A percentile compares a stretch with the other conserved stretches of the same genome.
Evolutionary conservation across 2,888 invertebrate genomes (phyloP).

Genomic region (Cephus rjabovi): DNA sequence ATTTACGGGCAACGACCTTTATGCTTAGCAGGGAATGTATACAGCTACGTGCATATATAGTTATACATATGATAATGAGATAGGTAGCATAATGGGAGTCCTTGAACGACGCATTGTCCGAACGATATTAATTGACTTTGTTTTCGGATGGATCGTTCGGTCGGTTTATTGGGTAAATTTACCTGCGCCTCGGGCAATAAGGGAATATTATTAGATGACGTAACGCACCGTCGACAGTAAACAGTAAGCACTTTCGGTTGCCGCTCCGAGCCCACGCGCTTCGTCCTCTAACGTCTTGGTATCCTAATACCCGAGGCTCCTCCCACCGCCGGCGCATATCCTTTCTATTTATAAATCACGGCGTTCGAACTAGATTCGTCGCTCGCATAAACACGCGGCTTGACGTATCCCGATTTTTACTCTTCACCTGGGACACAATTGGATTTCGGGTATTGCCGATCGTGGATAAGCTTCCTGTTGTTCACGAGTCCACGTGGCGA

Average conservation of each 20-base stretch:
- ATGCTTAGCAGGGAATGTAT: not conserved
- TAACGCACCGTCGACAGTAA: conserved; percentile 28
- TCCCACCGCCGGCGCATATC: not conserved
- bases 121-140: not conserved
- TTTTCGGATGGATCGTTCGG: not conserved
- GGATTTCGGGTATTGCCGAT: too few relatives aligned
- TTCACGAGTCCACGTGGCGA: not conserved
- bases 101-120: too few relatives aligned
- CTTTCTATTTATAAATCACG: conserved; percentile 31
- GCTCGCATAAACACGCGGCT: not conserved
- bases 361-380: conserved; percentile 50
- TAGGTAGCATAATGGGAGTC: too few relatives aligned
- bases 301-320: not conserved
- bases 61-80: too few relatives aligned
- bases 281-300: not conserved
- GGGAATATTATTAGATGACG: not conserved
- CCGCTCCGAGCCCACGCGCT: not conserved
- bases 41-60: too few relatives aligned
- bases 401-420: too few relatives aligned
- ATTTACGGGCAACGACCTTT: not conserved
- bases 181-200: not conserved
- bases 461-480: not conserved
- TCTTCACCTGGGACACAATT: too few relatives aligned
- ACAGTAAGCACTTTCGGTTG: conserved; percentile 54
- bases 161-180: not conserved